These are phyloP conservation scores for Ursus arctos DNA, from an alignment of 2,113 vertebrate species.

Conservation along the genomic window DNA sequence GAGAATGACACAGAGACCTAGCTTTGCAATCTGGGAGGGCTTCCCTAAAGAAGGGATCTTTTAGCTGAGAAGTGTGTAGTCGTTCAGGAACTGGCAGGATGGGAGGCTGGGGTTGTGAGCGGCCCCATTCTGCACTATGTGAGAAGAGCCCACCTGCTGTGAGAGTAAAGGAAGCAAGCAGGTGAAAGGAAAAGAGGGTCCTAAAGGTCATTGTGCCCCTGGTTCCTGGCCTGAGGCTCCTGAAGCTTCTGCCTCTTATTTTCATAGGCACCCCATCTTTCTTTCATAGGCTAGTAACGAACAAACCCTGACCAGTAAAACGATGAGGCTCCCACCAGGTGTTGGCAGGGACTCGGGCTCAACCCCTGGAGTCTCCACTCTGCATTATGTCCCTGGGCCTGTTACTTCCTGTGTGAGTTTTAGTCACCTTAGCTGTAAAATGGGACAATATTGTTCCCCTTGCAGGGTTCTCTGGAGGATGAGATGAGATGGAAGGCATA, in stretches of 20 bases:
- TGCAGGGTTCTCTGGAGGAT: background rate
- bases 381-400: background rate
- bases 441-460: background rate
- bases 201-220: background rate
- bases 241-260: background rate
- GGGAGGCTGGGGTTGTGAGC: background rate
- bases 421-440: background rate
- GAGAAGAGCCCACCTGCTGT: accelerated
- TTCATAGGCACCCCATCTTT: background rate
- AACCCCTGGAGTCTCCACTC: accelerated
- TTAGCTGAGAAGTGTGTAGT: background rate
- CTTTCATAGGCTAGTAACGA: background rate
- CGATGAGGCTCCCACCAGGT: background rate
- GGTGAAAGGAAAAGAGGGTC: background rate
- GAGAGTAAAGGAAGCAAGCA: background rate
- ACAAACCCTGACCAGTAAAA: background rate
- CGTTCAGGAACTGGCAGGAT: background rate
- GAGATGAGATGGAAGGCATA: background rate
- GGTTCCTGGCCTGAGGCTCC: background rate
- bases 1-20: background rate
- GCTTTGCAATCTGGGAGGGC: background rate
- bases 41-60: background rate
- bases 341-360: background rate
- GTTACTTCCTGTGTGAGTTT: background rate
- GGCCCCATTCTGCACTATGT: background rate